Conservation (phyloP, 2,797 vertebrate species). For the Coccyzus lansbergi region DNA sequence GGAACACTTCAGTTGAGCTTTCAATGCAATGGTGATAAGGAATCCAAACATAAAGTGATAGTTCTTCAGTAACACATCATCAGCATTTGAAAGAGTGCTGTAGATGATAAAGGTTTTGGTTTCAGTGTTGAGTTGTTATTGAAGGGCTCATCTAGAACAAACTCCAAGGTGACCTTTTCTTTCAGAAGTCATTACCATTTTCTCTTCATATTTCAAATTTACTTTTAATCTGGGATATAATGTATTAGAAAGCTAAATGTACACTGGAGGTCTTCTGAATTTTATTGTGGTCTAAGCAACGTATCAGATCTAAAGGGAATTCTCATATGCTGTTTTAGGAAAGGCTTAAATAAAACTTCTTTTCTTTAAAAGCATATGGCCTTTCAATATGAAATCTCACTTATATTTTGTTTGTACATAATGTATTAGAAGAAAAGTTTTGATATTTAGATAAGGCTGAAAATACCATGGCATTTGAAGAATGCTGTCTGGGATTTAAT, state of each 20-base stretch:
- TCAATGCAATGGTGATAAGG: not conserved
- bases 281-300: not conserved
- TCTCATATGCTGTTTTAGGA: not conserved
- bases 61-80: not conserved
- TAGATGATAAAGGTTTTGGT: not conserved
- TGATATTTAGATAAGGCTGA: not conserved
- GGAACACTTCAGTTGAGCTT: not conserved
- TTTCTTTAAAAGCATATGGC: not conserved
- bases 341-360: not conserved
- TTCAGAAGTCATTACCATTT: not conserved
- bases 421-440: not conserved
- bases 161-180: not conserved
- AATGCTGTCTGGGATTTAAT: not conserved
- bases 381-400: not conserved
- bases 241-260: not conserved
- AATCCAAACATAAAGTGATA: not conserved
- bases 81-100: not conserved
- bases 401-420: not conserved
- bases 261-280: not conserved
- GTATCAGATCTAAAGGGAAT: not conserved
- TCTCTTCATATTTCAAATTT: not conserved
- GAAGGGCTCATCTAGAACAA: not conserved
- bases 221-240: not conserved
- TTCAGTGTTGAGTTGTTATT: not conserved
- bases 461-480: not conserved